These are phyloP conservation scores for Paracentrotus lividus DNA, from an alignment of 53 echinoderm and acorn worm species.

Conservation along the genomic window DNA sequence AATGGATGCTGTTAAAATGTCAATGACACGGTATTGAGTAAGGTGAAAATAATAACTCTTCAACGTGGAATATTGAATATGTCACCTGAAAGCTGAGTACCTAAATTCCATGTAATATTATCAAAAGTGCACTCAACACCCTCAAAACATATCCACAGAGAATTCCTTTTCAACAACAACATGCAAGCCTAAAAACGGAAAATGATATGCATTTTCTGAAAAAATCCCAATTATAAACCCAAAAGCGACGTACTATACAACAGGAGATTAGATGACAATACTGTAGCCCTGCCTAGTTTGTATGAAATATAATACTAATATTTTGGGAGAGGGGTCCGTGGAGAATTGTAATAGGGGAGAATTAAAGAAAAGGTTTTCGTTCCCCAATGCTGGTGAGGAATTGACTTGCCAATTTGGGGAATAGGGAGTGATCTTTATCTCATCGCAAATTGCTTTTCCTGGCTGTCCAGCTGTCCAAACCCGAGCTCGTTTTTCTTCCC, in stretches of 20 bases:
- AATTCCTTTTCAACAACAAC: not conserved
- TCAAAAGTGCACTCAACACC: not conserved
- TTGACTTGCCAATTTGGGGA: not conserved
- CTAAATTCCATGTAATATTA: not conserved
- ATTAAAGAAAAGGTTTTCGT: not conserved
- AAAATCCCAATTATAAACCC: not conserved
- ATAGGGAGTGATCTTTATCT: constrained; percentile 29
- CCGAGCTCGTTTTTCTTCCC: constrained; percentile 46
- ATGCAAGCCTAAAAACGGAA: not conserved
- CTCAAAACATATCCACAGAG: not conserved
- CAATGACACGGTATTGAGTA: not conserved
- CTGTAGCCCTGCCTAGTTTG: not conserved
- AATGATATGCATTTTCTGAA: not conserved
- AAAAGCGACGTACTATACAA: not conserved
- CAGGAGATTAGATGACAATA: not conserved
- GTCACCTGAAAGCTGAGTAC: not conserved
- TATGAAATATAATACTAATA: constrained; percentile 24
- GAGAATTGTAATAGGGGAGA: constrained; percentile 30
- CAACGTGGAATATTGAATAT: not conserved
- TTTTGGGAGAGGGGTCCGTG: not conserved
- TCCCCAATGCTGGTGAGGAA: not conserved
- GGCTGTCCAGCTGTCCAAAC: constrained; percentile 35
- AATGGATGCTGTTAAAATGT: not conserved
- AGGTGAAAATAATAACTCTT: not conserved
- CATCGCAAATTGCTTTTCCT: constrained; percentile 29